Conservation (phyloP, 92 coral and sea anemone genomes). For the Pocillopora meandrina region DNA sequence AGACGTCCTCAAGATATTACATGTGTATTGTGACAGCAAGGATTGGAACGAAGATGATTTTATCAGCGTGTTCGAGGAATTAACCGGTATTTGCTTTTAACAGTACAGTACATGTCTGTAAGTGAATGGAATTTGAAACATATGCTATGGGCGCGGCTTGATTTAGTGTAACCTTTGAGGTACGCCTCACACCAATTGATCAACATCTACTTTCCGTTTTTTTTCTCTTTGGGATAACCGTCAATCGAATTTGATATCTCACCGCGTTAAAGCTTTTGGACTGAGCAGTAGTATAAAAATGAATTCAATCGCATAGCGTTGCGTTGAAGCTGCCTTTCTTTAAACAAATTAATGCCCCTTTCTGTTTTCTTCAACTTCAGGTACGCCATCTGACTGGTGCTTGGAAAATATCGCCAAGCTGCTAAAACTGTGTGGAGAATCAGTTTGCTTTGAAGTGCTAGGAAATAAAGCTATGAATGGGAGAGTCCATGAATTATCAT, state of each 20-base stretch:
- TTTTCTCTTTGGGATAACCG: too few species aligned
- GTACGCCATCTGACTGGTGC: constrained; percentile 89
- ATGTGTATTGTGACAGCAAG: constrained; percentile 59
- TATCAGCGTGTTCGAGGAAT: constrained; percentile 93
- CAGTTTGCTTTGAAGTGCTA: constrained; percentile 81
- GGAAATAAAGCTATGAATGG: constrained; percentile 98
- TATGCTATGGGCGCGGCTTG: not conserved
- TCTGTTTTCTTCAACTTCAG: constrained; percentile 28
- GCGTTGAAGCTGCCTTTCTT: not conserved
- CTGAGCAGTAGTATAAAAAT: too few species aligned
- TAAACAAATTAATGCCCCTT: not conserved
- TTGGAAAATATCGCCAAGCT: constrained; percentile 95
- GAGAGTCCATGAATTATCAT: constrained; percentile 88
- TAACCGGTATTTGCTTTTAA: constrained; percentile 65
- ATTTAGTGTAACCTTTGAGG: not conserved
- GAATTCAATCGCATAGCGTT: too few species aligned
- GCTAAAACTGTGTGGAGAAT: constrained; percentile 85
- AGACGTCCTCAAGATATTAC: constrained; percentile 74
- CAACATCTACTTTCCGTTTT: not conserved
- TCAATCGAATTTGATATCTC: too few species aligned
- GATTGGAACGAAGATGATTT: constrained; percentile 91
- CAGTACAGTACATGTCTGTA: not conserved
- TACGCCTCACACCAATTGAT: not conserved
- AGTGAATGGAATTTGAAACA: not conserved
- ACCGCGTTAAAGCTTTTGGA: too few species aligned